These are phyloP conservation scores for Chaetura pelagica DNA, from an alignment of 2,113 vertebrate species.

Conservation along the genomic window DNA sequence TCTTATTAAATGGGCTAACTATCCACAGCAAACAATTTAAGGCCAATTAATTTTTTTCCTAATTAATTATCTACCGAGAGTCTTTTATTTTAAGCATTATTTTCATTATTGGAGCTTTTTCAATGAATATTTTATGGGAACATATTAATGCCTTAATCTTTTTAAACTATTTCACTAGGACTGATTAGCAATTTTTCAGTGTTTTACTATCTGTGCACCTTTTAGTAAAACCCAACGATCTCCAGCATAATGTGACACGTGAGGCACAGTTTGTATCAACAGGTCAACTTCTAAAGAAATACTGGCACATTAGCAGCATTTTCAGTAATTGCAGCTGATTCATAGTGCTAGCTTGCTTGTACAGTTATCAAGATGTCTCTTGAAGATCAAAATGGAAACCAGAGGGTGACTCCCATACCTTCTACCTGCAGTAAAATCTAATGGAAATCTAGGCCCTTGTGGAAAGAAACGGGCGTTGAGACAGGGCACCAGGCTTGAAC, in stretches of 20 bases:
- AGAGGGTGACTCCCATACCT: neutral
- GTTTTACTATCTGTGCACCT: neutral
- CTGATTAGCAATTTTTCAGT: neutral
- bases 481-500: neutral
- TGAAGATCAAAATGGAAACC: neutral
- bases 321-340: neutral
- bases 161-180: neutral
- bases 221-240: neutral
- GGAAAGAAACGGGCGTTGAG: neutral
- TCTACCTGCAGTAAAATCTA: neutral
- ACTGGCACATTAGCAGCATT: neutral
- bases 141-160: neutral
- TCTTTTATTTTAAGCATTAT: constrained; percentile 30
- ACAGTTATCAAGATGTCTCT: neutral
- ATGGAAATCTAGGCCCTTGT: neutral
- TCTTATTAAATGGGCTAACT: constrained; percentile 36
- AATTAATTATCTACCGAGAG: constrained; percentile 47
- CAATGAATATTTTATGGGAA: constrained; percentile 61
- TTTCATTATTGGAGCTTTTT: constrained; percentile 56
- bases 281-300: neutral
- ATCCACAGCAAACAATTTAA: constrained; percentile 31
- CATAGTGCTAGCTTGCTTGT: neutral
- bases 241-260: neutral
- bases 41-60: constrained; percentile 28
- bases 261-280: neutral